phyloP scores from a whole-genome alignment of 2,113 vertebrate genomes.

The Plestiodon gilberti region DNA sequence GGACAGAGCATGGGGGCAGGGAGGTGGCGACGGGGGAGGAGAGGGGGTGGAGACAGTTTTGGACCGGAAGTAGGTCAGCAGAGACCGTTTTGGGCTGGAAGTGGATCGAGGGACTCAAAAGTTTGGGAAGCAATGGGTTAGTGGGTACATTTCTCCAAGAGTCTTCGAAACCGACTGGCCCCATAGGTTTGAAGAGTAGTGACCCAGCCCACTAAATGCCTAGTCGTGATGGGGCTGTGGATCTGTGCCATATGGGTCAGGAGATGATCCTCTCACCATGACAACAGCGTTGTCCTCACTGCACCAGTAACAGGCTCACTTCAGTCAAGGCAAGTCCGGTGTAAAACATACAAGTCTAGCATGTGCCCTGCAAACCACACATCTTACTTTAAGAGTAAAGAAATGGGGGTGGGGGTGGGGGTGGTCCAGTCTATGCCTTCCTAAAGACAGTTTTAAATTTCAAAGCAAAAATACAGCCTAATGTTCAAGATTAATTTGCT shows the following conservation, averaged over 20 bases:
- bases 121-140: too few relatives aligned
- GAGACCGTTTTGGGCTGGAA: too few relatives aligned
- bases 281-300: neutral
- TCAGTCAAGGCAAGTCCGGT: neutral
- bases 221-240: neutral
- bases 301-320: neutral
- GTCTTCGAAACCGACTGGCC: too few relatives aligned
- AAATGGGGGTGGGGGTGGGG: too few relatives aligned
- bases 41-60: too few relatives aligned
- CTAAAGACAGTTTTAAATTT: conserved; percentile 29
- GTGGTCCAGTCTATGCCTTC: conserved; percentile 1
- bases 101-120: too few relatives aligned
- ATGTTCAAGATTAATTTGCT: conserved; percentile 33
- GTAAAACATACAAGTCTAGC: neutral
- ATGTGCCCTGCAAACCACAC: too few relatives aligned
- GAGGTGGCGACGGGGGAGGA: too few relatives aligned
- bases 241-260: neutral
- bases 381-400: neutral
- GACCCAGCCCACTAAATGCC: neutral
- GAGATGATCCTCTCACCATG: neutral
- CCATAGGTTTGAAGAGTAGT: neutral
- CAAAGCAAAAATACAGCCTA: conserved; percentile 48
- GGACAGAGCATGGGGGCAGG: too few relatives aligned
- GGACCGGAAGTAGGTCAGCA: too few relatives aligned
- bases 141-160: neutral